Conservation (phyloP, 1,140 invertebrate species). For the Tyrophagus putrescentiae region DNA sequence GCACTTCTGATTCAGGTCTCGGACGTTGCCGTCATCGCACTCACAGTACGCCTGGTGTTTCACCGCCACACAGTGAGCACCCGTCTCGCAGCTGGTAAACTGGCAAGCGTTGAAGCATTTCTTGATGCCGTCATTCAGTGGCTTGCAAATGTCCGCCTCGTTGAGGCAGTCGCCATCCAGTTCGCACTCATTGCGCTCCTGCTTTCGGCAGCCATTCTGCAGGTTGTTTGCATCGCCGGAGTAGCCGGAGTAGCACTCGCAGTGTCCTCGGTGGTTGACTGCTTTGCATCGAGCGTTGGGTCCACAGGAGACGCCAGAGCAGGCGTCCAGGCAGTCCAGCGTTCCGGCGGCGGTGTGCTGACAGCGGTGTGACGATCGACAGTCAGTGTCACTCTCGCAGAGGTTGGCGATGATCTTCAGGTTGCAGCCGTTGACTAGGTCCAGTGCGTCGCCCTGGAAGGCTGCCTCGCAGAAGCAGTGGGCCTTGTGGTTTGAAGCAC, state of each 20-base stretch:
- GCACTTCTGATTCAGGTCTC: slow-evolving; percentile 24
- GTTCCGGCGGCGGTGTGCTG: slow-evolving; percentile 22
- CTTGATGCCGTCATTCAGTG: slow-evolving; percentile 26
- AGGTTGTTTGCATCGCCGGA: slow-evolving; percentile 29
- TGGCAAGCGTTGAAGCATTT: slow-evolving; percentile 26
- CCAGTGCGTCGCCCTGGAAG: slow-evolving; percentile 56
- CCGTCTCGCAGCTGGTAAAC: slow-evolving; percentile 25
- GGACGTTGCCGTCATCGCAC: slow-evolving; percentile 37
- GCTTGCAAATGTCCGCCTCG: slow-evolving; percentile 25
- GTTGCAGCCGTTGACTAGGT: slow-evolving; percentile 50
- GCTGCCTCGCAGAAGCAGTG: slow-evolving; percentile 58
- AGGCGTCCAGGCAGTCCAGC: slow-evolving; percentile 46
- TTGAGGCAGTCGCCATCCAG: slow-evolving; percentile 25
- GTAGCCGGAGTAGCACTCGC: slow-evolving; percentile 58
- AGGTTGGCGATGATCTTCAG: slow-evolving; percentile 24
- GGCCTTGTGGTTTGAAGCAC: slow-evolving; percentile 43
- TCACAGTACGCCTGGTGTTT: slow-evolving; percentile 56
- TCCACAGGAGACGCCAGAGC: slow-evolving; percentile 72
- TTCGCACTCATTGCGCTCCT: slow-evolving; percentile 25
- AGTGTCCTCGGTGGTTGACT: slow-evolving; percentile 63
- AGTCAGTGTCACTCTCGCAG: slow-evolving; percentile 46
- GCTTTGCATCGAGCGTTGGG: slow-evolving; percentile 71
- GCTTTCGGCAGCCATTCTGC: slow-evolving; percentile 27
- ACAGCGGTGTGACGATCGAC: slow-evolving; percentile 43
- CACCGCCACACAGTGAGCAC: slow-evolving; percentile 33